Evolutionary conservation across 2,888 invertebrate species (phyloP), one percentile per base, ranked within the genome.

Genomic region (Lochmaea capreae): DNA sequence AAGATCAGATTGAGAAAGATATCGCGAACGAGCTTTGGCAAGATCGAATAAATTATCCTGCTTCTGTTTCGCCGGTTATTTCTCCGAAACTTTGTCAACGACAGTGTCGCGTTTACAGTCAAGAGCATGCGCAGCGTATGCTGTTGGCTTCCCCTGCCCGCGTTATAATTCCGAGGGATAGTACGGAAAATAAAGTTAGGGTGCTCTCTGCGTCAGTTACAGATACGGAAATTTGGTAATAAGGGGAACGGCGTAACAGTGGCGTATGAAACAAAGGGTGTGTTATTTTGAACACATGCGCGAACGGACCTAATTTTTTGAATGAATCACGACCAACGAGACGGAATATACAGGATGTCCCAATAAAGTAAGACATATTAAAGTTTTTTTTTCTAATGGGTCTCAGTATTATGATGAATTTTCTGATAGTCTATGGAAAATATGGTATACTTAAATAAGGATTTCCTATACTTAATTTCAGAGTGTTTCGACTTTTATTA

Each of bases 201-300:
- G 91, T 93, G 76, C 88, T 93, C 78, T 91, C 92, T 73, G 89
- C 91, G 77, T 88, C 90, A 72, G 89, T 89, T 83, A 88, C 91
- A 14, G 91, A 92, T 79, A 94, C 94, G 71, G 94, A 94, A 89
- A 94, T 94, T 84, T 94, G 94, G 94, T 94, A 89, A 88, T 82
- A 74, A 62, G 73, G 74, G 63, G 67, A 66, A 68, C 52, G n/a
- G n/a, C n/a, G 11, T 46, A 12, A 4, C 72, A 72, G 74, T 72
- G 74, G 74, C 65, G 74, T 75, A 58, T 18, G 14, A 43, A 6
- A 18, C 16, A 65, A 68, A 49, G 67, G 52, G 67, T 59, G 5
- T 6, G 0, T 33, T 39, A 9, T 33, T 33, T 39, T 6, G 8
- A 39, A 9, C 33, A 9, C 33, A 39, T 39, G 33, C 33, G 33